Evolutionary conservation across 1,140 invertebrate species (phyloP), one percentile per base, ranked within the genome.

Genomic region (Triops cancriformis): DNA sequence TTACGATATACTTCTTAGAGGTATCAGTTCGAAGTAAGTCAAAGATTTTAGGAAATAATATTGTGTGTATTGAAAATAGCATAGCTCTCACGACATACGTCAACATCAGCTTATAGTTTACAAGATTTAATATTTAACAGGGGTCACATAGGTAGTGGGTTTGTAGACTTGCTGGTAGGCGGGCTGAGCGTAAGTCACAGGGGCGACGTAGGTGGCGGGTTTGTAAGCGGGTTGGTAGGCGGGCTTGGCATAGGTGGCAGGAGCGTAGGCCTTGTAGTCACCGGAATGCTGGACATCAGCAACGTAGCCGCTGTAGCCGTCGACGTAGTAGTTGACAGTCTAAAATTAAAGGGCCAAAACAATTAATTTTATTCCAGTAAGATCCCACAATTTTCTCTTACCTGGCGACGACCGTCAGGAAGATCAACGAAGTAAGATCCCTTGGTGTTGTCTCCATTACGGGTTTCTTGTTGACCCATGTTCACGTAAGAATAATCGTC

Each of bases 371-470:
- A 72, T 95, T 82, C 92, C 31, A 37, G 7, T 37, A 4, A 37
- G 7, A 4, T 37, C 7, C 7, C 7, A 4, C 31, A 37, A 4
- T 37, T 89, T 72, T 95, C 89, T 72, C 94, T 92, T 81, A 93
- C 89, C 86, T 94, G 93, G 84, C 90, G 92, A 83, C 92, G 90
- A 82, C 93, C 93, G 86, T 95, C 93, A 75, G 93, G 93, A 81
- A 95, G 87, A 51, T 93, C 85, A 81, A 94, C 93, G 85, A 93
- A 91, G 87, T 94, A 95, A 83, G 91, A 89, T 82, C 93, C 93
- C 82, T 89, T 90, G 77, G 93, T 90, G 45, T 88, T 86, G 84
- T 94, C 91, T 72, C 92, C 93, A 83, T 93, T 89, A 78, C 93
- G 88, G 82, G 89, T 89, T 86, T 95, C 93, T 81, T 88, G 89